Base-by-base conservation (phyloP, 2,113 vertebrate species). In the Cricetomys ansorgei region DNA sequence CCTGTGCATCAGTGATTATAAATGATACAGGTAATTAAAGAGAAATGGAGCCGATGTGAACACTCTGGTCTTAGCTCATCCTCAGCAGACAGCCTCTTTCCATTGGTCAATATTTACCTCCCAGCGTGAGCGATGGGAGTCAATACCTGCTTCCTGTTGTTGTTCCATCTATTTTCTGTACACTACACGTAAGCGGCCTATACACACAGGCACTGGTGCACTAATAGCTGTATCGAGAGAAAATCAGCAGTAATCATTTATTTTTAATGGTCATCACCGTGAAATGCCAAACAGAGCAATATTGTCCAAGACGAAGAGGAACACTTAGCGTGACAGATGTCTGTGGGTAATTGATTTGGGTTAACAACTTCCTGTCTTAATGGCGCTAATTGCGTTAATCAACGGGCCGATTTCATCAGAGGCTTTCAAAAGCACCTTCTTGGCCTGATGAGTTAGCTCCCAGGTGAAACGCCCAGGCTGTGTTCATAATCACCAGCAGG, bases 301-400 rank as follows among this genome's bases (percentile, higher is more conserved):
- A 77, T 67, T 34, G 37, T 77, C 5, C 85, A 94, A 96, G 95
- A 94, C 88, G 59, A 88, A 95, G 80, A 97, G 97, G 95, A 95
- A 97, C 95, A 95, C 95, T 97, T 95, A 97, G 97, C 48, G 0
- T 96, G 97, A 97, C 77, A 91, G 88, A 96, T 97, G 97, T 89
- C 95, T 83, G 76, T 57, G 93, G 94, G 62, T 97, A 98, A 98
- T 96, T 97, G 97, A 97, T 97, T 95, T 50, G 69, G 97, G 97
- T 97, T 97, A 98, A 98, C 97, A 97, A 95, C 96, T 98, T 97
- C 97, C 97, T 95, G 76, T 96, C 97, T 96, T 98, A 97, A 97
- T 97, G 97, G 97, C 94, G 97, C 94, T 98, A 98, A 98, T 97
- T 97, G 95, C n/a, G 43, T 98, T 97, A 97, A 97, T 98, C 97